These are phyloP conservation scores for Coturnix japonica DNA, from an alignment of 2,113 vertebrate species.

Conservation along the genomic window DNA sequence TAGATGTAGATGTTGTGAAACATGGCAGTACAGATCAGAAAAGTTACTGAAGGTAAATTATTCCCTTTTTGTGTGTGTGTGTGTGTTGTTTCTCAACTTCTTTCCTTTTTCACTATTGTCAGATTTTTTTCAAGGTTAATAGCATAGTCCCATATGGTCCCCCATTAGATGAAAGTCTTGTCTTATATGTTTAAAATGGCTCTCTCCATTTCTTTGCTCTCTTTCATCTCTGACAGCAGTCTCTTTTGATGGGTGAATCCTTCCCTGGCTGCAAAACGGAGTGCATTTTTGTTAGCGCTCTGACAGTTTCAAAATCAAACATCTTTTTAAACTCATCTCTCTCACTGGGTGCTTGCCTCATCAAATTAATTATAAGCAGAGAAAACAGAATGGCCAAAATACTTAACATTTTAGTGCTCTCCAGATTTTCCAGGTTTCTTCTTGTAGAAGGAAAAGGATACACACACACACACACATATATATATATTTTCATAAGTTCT, in stretches of 20 bases:
- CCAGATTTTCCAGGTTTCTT: background rate
- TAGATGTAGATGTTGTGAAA: constrained; percentile 3
- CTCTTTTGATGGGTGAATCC: constrained; percentile 55
- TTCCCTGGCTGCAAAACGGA: constrained; percentile 4
- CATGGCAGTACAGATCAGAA: background rate
- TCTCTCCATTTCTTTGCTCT: constrained; percentile 42
- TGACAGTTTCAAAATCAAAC: constrained; percentile 40
- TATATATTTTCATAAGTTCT: background rate
- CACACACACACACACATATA: no score
- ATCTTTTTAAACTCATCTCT: background rate
- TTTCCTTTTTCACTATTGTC: constrained; percentile 12
- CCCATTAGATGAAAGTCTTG: constrained; percentile 66
- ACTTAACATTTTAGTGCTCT: background rate
- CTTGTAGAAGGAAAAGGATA: background rate
- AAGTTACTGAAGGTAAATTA: constrained; percentile 43
- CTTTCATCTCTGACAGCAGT: constrained; percentile 68
- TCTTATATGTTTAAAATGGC: constrained; percentile 63
- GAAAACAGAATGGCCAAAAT: background rate
- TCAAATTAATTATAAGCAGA: background rate
- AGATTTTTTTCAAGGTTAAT: constrained; percentile 57
- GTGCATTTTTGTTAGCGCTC: constrained; percentile 11
- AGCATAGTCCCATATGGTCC: constrained; percentile 56
- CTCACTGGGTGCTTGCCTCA: background rate
- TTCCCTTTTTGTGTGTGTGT: background rate
- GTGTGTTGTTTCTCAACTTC: background rate